A percentile compares a stretch with the other conserved stretches of the same genome.
phyloP scores from a whole-genome alignment of 2,888 invertebrate species.

The Nymphalis polychloros region DNA sequence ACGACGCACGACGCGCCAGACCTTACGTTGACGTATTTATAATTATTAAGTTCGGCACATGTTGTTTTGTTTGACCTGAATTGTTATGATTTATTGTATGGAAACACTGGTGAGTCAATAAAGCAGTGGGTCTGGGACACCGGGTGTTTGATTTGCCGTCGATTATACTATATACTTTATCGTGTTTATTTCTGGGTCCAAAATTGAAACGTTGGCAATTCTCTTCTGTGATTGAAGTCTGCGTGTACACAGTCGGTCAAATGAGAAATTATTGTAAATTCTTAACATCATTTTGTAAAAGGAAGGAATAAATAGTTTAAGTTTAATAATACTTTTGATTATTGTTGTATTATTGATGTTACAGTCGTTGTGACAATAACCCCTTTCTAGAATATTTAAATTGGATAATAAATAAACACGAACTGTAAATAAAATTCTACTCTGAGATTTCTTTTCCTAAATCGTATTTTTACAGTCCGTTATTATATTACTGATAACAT shows the following conservation, averaged over 20 bases:
- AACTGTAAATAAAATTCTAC: constrained; percentile 28
- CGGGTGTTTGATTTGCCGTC: constrained; percentile 75
- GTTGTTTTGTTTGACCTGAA: constrained; percentile 81
- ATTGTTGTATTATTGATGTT: constrained; percentile 61
- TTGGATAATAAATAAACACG: constrained; percentile 32
- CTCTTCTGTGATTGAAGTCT: constrained; percentile 59
- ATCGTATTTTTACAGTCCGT: constrained; percentile 1
- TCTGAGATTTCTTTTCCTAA: background rate
- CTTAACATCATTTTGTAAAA: constrained; percentile 77
- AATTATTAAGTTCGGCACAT: constrained; percentile 76
- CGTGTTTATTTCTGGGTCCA: constrained; percentile 74
- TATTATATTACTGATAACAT: background rate
- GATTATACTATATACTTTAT: constrained; percentile 52
- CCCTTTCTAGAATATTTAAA: constrained; percentile 4
- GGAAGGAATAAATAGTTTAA: constrained; percentile 79
- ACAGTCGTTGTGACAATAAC: constrained; percentile 28
- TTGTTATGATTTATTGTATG: constrained; percentile 82
- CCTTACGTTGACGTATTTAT: constrained; percentile 70
- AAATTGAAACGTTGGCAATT: constrained; percentile 57
- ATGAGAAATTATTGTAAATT: constrained; percentile 75
- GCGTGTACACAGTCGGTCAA: constrained; percentile 57
- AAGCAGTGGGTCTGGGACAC: constrained; percentile 81
- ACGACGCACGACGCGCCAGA: constrained; percentile 62
- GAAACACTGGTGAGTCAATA: constrained; percentile 82
- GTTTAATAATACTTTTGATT: constrained; percentile 70